Evolutionary conservation across 2,113 vertebrate genomes (phyloP), one percentile per base, ranked within the genome.

Genomic region (Pangasianodon gigas): DNA sequence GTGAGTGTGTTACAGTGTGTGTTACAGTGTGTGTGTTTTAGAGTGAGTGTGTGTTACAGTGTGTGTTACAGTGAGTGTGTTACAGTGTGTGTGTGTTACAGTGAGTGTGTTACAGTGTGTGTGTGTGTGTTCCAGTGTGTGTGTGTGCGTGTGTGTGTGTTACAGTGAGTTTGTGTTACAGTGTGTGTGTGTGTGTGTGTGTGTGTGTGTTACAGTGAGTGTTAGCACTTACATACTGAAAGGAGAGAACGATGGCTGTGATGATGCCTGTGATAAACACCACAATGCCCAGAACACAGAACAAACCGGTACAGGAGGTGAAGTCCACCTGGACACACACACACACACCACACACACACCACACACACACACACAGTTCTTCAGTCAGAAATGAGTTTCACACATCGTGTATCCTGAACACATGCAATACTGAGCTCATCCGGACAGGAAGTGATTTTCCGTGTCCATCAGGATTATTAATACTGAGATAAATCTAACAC

Each of bases 241-340:
- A 98, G 91, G 96, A 94, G 67, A 99, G 96, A 80, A 98, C 97
- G 0, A 99, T 94, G 82, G 95, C 95, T 0, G 97, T 97, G 87
- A 99, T 91, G 1, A 98, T 96, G 65, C 98, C 97, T 0, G 97
- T 96, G 90, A 99, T 96, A 93, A 96, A 94, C 91, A 99, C 93
- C 91, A 98, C 96, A 0, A 98, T 96, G 3, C 95, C 96, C 74
- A 98, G 92, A 58, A 98, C 97, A 0, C 96, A 97, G 94, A 99
- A 97, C 26, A 99, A 93, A 32, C 98, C 98, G 0, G 96, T 94
- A 75, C 98, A 99, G 0, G 98, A 99, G 1, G 98, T 99, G 92
- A 99, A 99, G 94, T 99, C 98, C 94, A 99, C 98, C 98, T 99
- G 94, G 1, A 46, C 21, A 44, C 32, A 62, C 56, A 84, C 54